phyloP scores from a whole-genome alignment of 2,888 invertebrate species.

The Selenia dentaria region DNA sequence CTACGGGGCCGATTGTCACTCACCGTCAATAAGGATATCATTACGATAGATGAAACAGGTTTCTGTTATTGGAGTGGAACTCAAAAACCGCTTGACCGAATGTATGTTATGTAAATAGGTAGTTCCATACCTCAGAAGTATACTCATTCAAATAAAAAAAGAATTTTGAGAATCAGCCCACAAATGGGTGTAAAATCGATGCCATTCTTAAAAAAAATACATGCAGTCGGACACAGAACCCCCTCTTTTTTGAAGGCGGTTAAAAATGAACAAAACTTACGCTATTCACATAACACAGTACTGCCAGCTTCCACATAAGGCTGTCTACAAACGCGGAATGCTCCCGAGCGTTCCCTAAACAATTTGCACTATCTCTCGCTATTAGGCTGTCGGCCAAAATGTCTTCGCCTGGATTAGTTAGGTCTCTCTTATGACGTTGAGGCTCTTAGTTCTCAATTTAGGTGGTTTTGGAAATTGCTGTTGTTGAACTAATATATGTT shows the following conservation, averaged over 20 bases:
- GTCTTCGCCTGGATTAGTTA: constrained; percentile 49
- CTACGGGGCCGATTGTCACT: too few relatives aligned
- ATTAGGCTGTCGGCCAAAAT: constrained; percentile 64
- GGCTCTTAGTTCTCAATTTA: constrained; percentile 32
- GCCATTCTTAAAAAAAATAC: not conserved
- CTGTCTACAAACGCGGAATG: constrained; percentile 6
- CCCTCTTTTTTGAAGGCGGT: not conserved
- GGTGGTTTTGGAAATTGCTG: constrained; percentile 25
- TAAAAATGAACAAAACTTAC: not conserved
- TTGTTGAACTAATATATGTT: constrained; percentile 20
- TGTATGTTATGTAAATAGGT: too few relatives aligned
- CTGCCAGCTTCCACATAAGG: not conserved
- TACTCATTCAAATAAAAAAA: too few relatives aligned
- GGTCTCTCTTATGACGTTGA: constrained; percentile 18
- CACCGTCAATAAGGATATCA: too few relatives aligned
- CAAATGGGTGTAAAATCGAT: too few relatives aligned
- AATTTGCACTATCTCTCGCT: constrained; percentile 43
- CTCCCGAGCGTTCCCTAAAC: constrained; percentile 35
- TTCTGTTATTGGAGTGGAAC: too few relatives aligned
- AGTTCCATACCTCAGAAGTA: too few relatives aligned
- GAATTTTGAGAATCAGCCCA: too few relatives aligned
- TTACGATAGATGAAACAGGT: too few relatives aligned
- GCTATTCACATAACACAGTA: not conserved
- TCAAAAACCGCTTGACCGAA: too few relatives aligned
- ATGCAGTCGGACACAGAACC: not conserved